phyloP scores from a whole-genome alignment of 2,113 vertebrate genomes.

The Mustelus asterias region DNA sequence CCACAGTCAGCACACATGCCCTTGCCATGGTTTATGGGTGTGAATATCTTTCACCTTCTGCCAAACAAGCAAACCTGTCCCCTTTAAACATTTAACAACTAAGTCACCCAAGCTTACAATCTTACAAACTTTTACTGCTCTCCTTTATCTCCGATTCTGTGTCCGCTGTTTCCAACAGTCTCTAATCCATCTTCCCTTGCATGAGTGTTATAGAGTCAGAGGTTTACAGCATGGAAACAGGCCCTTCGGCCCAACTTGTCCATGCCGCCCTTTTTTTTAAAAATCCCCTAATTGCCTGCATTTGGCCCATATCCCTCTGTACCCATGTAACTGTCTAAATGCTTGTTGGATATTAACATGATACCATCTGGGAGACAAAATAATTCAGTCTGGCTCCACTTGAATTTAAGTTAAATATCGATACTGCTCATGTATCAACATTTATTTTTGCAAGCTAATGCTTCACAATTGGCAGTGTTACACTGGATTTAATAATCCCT shows the following conservation, averaged over 20 bases:
- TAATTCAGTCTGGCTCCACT: neutral
- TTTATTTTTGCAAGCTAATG: neutral
- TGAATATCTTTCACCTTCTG: neutral
- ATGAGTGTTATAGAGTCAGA: neutral
- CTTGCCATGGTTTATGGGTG: neutral
- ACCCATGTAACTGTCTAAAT: no score
- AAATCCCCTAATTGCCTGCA: no score
- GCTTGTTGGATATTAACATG: neutral
- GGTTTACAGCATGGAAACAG: no score
- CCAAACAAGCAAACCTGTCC: neutral
- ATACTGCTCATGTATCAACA: neutral
- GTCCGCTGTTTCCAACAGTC: neutral
- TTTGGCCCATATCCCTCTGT: no score
- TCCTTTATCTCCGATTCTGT: neutral
- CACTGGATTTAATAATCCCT: neutral
- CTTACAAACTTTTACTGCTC: neutral
- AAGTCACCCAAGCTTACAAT: neutral
- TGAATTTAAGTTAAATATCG: neutral
- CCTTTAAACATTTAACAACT: neutral
- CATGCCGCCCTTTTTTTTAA: no score
- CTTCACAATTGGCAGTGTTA: neutral
- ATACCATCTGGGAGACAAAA: neutral
- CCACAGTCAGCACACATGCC: neutral
- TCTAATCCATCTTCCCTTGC: neutral
- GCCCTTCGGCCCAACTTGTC: no score